phyloP scores from a whole-genome alignment of 1,140 invertebrate species.

The Scylla paramamosain region DNA sequence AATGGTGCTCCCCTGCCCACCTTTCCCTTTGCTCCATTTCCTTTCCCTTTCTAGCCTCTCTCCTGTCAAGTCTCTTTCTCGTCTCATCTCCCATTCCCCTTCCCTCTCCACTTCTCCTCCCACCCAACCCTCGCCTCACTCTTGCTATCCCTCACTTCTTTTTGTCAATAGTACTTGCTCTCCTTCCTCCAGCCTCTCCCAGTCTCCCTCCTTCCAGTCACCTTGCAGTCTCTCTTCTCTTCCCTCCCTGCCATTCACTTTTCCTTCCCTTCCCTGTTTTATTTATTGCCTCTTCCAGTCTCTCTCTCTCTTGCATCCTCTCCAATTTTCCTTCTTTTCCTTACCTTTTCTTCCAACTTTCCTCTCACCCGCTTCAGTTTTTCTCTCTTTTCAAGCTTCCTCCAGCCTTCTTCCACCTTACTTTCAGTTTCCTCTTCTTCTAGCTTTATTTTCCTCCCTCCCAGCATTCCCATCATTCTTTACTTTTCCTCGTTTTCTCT shows the following conservation, averaged over 20 bases:
- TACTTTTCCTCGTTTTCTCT: not conserved
- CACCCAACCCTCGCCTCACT: too few species aligned
- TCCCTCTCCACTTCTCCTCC: not conserved
- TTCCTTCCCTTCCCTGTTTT: not conserved
- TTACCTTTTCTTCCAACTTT: not conserved
- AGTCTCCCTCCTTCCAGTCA: not conserved
- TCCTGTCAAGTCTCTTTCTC: too few species aligned
- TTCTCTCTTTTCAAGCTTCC: not conserved
- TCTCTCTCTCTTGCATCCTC: not conserved
- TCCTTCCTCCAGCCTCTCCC: too few species aligned
- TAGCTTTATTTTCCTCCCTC: not conserved
- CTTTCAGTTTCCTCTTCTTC: not conserved
- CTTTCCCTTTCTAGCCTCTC: not conserved
- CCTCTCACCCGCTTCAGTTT: not conserved
- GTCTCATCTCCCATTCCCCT: not conserved
- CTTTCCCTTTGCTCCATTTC: not conserved
- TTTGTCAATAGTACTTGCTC: not conserved
- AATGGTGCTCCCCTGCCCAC: too few species aligned
- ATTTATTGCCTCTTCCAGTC: not conserved
- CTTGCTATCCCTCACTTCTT: not conserved
- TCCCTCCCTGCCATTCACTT: too few species aligned
- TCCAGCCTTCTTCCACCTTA: too few species aligned
- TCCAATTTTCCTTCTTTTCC: not conserved
- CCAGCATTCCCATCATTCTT: not conserved
- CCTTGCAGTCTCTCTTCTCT: not conserved